Base-by-base conservation (phyloP, 2,113 vertebrate species). In the Chaetodon auriga region DNA sequence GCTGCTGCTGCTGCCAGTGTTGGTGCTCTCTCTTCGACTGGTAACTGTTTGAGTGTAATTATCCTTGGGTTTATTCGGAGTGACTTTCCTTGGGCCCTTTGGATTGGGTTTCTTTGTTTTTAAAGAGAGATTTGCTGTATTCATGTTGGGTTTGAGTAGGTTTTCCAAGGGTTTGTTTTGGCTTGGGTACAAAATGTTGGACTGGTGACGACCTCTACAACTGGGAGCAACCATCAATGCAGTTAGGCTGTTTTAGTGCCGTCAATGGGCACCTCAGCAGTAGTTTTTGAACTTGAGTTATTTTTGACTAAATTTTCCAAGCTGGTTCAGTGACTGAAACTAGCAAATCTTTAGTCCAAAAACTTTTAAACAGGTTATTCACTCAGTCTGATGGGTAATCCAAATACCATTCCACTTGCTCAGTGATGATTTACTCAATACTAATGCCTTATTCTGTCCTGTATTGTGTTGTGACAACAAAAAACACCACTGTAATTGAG, bases 391-490 rank as follows among this genome's bases (percentile, higher is more conserved):
- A 54, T 71, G n/a, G 1, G 51, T 53, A 38, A 7, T 6, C 30
- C 18, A 11, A 78, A 81, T 57, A 61, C 23, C 46, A 46, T 18
- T 54, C 6, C 7, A 23, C 65, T 21, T 65, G 30, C 11, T 4
- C 4, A 49, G 0, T 48, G 3, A 1, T 0, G 38, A 61, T 70
- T 83, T 71, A 25, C 5, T 55, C 16, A 23, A 46, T 30, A 38
- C 43, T 4, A 15, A 1, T 12, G 46, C 21, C 6, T 41, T 38
- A 45, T 54, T 23, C 23, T 60, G 12, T 46, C 38, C 30, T 16
- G 43, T 68, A 53, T 80, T 60, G 43, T 68, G 60, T 80, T 60
- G 15, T 51, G 54, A 72, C 62, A 90, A 82, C 71, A 41, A 36
- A 81, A 78, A 68, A 14, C 36, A 46, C 18, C 0, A 62, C 5